Percentiles rank a stretch among this genome's conserved stretches.
These are phyloP conservation scores for Cataglyphis rosenhaueri DNA, from an alignment of 2,888 invertebrate genomes.

Conservation along the genomic window DNA sequence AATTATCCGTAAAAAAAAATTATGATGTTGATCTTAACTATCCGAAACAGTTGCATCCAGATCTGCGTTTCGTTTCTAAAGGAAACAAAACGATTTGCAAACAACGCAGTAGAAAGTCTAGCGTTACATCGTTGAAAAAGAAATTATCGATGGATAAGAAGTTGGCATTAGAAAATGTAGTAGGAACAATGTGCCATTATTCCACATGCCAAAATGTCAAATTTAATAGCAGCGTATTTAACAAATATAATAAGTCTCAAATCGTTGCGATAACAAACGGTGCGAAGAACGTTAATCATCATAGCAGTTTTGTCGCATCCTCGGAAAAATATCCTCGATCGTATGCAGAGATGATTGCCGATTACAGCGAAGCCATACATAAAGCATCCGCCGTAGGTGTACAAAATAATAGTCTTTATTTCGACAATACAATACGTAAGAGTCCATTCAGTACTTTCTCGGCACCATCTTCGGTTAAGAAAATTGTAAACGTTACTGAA, in stretches of 20 bases:
- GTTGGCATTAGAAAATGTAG: not conserved
- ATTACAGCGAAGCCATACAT: conserved; percentile 55
- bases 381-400: not conserved
- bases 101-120: conserved; percentile 5
- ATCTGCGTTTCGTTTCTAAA: conserved; percentile 20
- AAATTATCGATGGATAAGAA: conserved; percentile 41
- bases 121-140: conserved; percentile 7
- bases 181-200: not conserved
- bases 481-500: not conserved
- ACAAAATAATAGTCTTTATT: not conserved
- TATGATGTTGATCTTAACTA: not conserved
- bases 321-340: conserved; percentile 42
- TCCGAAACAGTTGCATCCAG: not conserved
- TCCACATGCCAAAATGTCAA: not conserved
- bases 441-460: conserved; percentile 60
- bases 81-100: conserved; percentile 27
- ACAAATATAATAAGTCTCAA: not conserved
- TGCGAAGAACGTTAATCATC: conserved; percentile 6
- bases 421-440: conserved; percentile 17
- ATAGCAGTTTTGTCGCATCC: not conserved
- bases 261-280: not conserved
- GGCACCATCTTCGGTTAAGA: not conserved
- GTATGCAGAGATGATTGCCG: conserved; percentile 65
- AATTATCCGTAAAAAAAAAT: not conserved
- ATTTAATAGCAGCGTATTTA: not conserved